phyloP scores from a whole-genome alignment of 2,113 vertebrate genomes.

The Lichenostomus cassidix region DNA sequence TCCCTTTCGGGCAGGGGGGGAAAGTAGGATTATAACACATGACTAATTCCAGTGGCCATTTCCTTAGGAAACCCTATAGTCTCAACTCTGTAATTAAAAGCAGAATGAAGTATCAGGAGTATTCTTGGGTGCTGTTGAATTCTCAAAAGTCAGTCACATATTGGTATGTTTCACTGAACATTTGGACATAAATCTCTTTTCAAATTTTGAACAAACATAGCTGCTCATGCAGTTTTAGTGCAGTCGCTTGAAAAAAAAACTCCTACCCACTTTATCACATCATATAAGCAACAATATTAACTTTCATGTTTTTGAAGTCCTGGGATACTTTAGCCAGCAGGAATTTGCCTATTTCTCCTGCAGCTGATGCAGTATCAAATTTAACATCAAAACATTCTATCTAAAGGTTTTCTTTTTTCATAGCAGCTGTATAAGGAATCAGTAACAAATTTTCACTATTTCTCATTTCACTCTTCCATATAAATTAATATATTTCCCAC shows the following conservation, averaged over 20 bases:
- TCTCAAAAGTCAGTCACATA: neutral
- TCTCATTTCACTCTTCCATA: neutral
- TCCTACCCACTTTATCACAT: neutral
- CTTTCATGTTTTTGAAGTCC: neutral
- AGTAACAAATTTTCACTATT: neutral
- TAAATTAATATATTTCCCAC: neutral
- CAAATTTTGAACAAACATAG: neutral
- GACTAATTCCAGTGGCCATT: neutral
- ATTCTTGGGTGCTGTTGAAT: neutral
- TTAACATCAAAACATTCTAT: neutral
- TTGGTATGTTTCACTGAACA: neutral
- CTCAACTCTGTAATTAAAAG: neutral
- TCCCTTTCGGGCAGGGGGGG: accelerated
- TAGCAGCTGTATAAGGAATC: neutral
- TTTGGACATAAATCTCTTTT: neutral
- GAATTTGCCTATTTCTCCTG: neutral
- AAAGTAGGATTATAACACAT: neutral
- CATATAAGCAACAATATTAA: neutral
- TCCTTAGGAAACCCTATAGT: neutral
- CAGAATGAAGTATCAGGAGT: neutral
- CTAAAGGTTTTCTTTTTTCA: neutral
- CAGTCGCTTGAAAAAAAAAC: neutral
- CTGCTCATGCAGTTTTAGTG: neutral
- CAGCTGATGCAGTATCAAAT: neutral
- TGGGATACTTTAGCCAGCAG: neutral